Base-by-base conservation (phyloP, 2,888 invertebrate species). In the Ectemnius lituratus region DNA sequence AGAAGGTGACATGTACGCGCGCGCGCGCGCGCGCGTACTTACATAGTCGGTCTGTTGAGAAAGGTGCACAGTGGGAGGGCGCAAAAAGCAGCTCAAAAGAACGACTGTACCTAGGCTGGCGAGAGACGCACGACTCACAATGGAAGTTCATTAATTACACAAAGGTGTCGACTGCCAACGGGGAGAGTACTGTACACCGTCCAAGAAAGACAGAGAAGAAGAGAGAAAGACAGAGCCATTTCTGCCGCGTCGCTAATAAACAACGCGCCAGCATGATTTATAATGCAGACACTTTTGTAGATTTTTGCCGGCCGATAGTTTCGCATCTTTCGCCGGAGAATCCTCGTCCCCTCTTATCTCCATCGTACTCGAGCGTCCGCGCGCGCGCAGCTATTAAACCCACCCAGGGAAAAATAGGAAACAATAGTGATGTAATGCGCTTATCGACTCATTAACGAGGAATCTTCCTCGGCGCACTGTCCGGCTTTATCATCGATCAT, bases 101-200 rank as follows among this genome's bases (percentile, higher is more conserved):
- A 27, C 5, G 6, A 45, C 67, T 52, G 46, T 67, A 60, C 60
- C 52, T 45, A 57, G 61, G 64, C 6, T 49, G 45, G 20, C 67
- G 56, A 47, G 47, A 59, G 57, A 62, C 14, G 14, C 52, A 6
- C 52, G 66, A 57, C 71, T 62, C 71, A 82, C 85, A 85, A 82
- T 83, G 68, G 82, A 79, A 84, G 84, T 84, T 85, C 86, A 87
- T 88, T 86, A 85, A 84, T 83, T 84, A 81, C 81, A 85, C 20
- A 60, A 60, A 60, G 14, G 60, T 28, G 23, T 60, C 60, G 60
- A 60, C n/a, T 60, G n/a, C 8, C 28, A 60, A n/a, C n/a, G n/a
- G 23, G 20, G 23, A 23, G 23, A 23, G 23, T 23, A 23, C 23
- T 56, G 14, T n/a, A 56, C 56, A 56, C 56, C 56, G 23, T 0